A percentile compares a stretch with the other conserved stretches of the same genome.
Evolutionary conservation across 2,113 vertebrate species (phyloP).

Genomic region (Petaurus breviceps): DNA sequence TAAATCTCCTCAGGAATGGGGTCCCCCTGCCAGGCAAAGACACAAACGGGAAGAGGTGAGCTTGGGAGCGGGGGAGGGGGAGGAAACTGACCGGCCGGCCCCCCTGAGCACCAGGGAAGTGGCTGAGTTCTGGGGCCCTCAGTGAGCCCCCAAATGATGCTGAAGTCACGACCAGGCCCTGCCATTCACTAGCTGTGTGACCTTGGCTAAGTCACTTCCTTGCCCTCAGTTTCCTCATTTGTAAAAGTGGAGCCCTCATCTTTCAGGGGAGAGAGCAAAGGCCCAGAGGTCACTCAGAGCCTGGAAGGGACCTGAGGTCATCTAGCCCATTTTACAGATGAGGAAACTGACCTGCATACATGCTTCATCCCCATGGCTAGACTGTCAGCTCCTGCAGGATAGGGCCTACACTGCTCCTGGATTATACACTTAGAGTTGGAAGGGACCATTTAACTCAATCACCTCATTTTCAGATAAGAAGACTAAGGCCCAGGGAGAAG

Average conservation of each 20-base stretch:
- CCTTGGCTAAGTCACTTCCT: not conserved
- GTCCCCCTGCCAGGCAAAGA: slow-evolving; percentile 87
- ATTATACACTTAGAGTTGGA: no score
- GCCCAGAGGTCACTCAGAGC: not conserved
- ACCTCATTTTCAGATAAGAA: slow-evolving; percentile 5
- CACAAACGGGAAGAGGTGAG: not conserved
- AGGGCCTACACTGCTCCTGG: not conserved
- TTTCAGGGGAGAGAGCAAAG: not conserved
- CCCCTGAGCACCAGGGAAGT: no score
- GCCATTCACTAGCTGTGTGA: not conserved
- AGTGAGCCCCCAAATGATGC: no score
- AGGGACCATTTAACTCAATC: not conserved
- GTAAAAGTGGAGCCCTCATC: not conserved
- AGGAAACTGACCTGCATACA: not conserved
- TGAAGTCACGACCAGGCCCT: not conserved
- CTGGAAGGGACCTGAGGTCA: not conserved
- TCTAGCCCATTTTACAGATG: not conserved
- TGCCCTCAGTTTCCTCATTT: not conserved
- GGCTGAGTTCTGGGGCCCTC: no score
- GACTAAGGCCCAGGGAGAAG: not conserved
- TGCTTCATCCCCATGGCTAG: no score
- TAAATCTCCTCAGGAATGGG: slow-evolving; percentile 92
- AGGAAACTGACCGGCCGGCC: no score
- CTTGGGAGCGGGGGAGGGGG: not conserved
- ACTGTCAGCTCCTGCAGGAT: not conserved